These are phyloP conservation scores for Enteromius anoplus DNA, from an alignment of 2,797 vertebrate species.

Conservation along the genomic window DNA sequence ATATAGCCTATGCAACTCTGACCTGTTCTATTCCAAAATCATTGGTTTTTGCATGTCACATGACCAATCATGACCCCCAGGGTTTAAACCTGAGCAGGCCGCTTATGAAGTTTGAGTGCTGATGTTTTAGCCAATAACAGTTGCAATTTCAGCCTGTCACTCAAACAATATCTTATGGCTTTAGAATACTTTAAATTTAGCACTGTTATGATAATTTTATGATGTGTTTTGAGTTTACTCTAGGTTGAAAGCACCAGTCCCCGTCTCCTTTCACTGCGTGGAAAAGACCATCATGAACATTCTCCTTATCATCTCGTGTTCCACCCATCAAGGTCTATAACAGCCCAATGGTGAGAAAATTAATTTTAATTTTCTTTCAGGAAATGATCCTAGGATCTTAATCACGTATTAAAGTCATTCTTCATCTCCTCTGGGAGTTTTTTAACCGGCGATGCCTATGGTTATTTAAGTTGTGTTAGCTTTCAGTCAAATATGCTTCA, in stretches of 20 bases:
- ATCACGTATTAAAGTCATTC: background rate
- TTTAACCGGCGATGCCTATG: background rate
- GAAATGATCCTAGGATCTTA: background rate
- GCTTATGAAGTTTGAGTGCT: background rate
- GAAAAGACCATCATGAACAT: background rate
- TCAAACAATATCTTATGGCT: background rate
- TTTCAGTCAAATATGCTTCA: constrained; percentile 8
- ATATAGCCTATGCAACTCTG: background rate
- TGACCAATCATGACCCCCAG: background rate
- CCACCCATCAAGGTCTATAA: background rate
- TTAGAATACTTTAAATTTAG: background rate
- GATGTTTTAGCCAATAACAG: background rate
- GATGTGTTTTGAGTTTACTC: background rate
- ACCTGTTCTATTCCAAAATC: too few species aligned
- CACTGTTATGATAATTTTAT: background rate
- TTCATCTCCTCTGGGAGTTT: background rate
- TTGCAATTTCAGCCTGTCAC: background rate
- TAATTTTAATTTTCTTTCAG: background rate
- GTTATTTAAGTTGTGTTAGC: background rate
- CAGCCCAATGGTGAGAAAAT: background rate
- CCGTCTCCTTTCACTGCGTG: background rate
- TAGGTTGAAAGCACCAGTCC: background rate
- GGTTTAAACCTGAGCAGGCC: background rate
- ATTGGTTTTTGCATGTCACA: background rate
- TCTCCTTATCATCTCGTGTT: background rate